A percentile compares a stretch with the other conserved stretches of the same genome.
Conservation (phyloP, 2,888 invertebrate species). For the Oscheius onirici region DNA sequence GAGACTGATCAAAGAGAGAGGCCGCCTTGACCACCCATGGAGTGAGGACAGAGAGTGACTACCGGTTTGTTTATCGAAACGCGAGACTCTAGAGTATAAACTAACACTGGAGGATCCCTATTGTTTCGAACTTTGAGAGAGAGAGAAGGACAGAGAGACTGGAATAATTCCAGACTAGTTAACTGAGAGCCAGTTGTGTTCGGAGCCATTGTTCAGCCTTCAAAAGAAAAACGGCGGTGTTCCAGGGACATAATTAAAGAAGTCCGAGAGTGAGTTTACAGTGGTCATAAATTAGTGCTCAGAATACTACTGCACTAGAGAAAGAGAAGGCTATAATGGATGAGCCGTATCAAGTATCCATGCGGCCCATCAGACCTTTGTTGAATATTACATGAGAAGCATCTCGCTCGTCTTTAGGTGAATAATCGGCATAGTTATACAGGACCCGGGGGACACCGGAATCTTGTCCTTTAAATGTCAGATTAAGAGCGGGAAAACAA, state of each 20-base stretch:
- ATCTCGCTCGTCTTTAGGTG: neutral
- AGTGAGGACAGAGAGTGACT: too few species aligned
- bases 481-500: constrained; percentile 10
- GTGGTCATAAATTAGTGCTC: neutral
- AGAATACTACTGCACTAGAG: neutral
- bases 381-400: constrained; percentile 19
- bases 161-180: neutral
- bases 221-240: neutral
- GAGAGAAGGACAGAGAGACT: neutral
- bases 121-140: neutral
- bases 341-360: constrained; percentile 9
- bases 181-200: neutral
- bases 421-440: constrained; percentile 13
- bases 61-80: too few species aligned
- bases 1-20: neutral
- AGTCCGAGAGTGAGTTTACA: neutral
- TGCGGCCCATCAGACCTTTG: constrained; percentile 3
- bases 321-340: constrained; percentile 5
- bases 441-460: constrained; percentile 10
- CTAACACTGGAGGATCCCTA: too few species aligned
- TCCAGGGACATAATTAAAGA: neutral
- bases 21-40: too few species aligned
- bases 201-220: neutral
- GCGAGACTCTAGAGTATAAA: too few species aligned
- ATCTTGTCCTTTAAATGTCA: neutral